Percentiles rank a stretch among this genome's conserved stretches.
Conservation (phyloP, 2,888 invertebrate genomes). For the Orthosia gracilis region DNA sequence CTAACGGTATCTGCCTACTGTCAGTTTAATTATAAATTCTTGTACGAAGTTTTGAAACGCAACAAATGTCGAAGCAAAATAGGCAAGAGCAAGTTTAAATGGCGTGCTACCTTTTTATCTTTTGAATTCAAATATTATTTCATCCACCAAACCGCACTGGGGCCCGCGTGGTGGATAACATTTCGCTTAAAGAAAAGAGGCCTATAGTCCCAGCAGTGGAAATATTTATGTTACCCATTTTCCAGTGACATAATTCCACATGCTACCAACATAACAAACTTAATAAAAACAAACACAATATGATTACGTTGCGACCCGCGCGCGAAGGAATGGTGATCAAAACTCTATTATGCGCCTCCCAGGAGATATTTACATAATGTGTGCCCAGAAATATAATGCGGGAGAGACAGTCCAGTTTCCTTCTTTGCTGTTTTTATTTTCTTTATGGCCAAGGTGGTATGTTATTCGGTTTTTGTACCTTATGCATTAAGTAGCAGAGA, state of each 20-base stretch:
- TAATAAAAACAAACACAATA: slow-evolving; percentile 69
- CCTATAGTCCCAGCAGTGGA: background rate
- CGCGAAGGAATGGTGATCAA: slow-evolving; percentile 75
- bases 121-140: background rate
- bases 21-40: background rate
- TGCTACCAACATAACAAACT: slow-evolving; percentile 47
- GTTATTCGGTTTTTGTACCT: slow-evolving; percentile 14
- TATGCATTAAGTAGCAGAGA: background rate
- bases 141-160: background rate
- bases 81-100: background rate
- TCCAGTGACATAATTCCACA: slow-evolving; percentile 39
- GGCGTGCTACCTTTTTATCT: background rate
- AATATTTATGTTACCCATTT: slow-evolving; percentile 10
- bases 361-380: slow-evolving; percentile 81
- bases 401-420: slow-evolving; percentile 43
- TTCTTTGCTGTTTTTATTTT: slow-evolving; percentile 34
- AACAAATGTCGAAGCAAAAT: slow-evolving; percentile 12
- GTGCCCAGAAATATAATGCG: slow-evolving; percentile 66
- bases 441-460: slow-evolving; percentile 7
- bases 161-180: background rate
- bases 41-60: background rate
- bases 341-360: slow-evolving; percentile 81
- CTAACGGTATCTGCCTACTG: background rate
- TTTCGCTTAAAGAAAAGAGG: too few relatives aligned
- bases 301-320: slow-evolving; percentile 63